Evolutionary conservation across 2,113 vertebrate species (phyloP), one percentile per base, ranked within the genome.

Genomic region (Glaucidium brasilianum): DNA sequence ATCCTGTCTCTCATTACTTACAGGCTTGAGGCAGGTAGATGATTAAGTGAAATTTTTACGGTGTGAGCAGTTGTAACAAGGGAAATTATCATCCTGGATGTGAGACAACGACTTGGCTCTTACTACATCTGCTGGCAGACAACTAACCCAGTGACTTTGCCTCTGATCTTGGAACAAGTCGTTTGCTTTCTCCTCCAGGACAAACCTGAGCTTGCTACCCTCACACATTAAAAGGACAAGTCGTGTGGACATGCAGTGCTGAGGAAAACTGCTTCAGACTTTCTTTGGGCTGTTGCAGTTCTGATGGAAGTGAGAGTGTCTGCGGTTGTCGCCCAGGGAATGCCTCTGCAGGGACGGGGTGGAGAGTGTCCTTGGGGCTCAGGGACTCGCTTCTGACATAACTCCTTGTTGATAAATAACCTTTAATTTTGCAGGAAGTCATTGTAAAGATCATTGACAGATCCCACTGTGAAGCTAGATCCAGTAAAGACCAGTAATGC

Each of bases 41-140:
- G 92, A 97, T 95, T 96, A 96, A 97, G 95, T 96, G 95, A 93
- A 58, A 90, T 95, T 96, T 96, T 96, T 96, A 96, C 1, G 3
- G 85, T 62, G 71, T 26, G 85, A 93, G 93, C 92, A 83, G 88
- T 94, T 95, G 93, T 96, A 94, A 93, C 92, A 94, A 92, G 94
- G 96, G 94, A 96, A 93, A 95, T 97, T 95, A 96, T 85, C 92
- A 85, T 94, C 81, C 78, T 96, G 90, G 82, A 93, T 90, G 93
- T 37, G 92, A 94, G 95, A 94, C 89, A 91, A 95, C 2, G 58
- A 78, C 90, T 96, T 94, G 94, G 96, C 94, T 97, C 85, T 93
- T 41, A 58, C 87, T 88, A 58, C 55, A 69, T 62, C 75, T 93
- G 78, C 88, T 93, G 88, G 93, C 95, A 95, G 63, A 41, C n/a